Percentiles rank a stretch among this genome's conserved stretches.
These are phyloP conservation scores for Schlechtendalia chinensis DNA, from an alignment of 1,140 invertebrate genomes.

Conservation along the genomic window DNA sequence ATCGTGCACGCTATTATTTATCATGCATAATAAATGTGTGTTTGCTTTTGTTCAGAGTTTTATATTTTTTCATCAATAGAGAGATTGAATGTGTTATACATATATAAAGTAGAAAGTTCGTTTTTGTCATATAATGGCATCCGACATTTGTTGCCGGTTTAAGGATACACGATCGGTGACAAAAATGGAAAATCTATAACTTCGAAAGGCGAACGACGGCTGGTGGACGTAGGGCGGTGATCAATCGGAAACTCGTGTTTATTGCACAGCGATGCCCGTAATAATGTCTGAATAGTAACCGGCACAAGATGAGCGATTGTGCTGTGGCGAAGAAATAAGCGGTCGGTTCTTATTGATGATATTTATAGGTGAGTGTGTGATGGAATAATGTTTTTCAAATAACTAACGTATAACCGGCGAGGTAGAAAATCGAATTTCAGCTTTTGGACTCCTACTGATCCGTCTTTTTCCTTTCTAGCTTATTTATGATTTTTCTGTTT, in stretches of 20 bases:
- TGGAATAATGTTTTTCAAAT: slow-evolving; percentile 12
- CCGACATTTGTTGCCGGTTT: neutral
- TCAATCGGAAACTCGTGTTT: slow-evolving; percentile 1
- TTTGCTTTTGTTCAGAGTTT: too few species aligned
- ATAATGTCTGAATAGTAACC: slow-evolving; percentile 13
- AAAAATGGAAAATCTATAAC: slow-evolving; percentile 10
- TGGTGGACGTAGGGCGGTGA: neutral
- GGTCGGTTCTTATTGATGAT: too few species aligned
- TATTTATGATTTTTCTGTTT: neutral
- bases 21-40: too few species aligned
- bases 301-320: neutral
- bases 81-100: too few species aligned
- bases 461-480: neutral
- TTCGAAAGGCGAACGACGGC: neutral
- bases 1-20: too few species aligned
- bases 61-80: too few species aligned
- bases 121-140: too few species aligned
- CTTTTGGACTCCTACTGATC: neutral
- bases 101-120: too few species aligned
- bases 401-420: slow-evolving; percentile 1
- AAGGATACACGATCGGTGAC: neutral
- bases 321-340: neutral
- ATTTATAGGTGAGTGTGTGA: too few species aligned
- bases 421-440: slow-evolving; percentile 44
- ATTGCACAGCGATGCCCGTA: neutral